These are phyloP conservation scores for Hydrophis major DNA, from an alignment of 2,797 vertebrate genomes.

Conservation along the genomic window DNA sequence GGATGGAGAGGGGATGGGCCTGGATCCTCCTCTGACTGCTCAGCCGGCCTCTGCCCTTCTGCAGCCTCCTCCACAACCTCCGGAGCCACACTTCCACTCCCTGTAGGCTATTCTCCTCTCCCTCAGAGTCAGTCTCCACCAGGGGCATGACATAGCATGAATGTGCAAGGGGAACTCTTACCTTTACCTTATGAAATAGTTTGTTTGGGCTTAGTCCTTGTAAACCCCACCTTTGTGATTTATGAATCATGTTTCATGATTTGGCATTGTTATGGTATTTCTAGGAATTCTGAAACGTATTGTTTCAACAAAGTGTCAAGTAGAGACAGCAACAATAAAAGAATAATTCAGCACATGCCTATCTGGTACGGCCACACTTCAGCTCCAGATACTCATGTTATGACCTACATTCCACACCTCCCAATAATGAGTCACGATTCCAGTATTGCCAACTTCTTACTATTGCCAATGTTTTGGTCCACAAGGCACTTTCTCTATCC, in stretches of 20 bases:
- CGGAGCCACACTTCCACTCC: no score
- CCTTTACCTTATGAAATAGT: no score
- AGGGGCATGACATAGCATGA: no score
- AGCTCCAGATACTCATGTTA: not conserved
- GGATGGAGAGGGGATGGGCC: no score
- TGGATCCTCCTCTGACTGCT: no score
- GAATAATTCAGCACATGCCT: not conserved
- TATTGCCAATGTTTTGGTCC: conserved; percentile 4
- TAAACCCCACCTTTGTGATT: not conserved
- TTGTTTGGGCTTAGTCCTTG: not conserved
- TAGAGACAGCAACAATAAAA: not conserved
- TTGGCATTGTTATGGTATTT: not conserved
- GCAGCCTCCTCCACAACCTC: no score
- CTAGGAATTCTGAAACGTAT: not conserved
- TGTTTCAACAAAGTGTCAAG: not conserved
- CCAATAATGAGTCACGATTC: not conserved
- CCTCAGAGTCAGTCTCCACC: no score
- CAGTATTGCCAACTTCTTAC: not conserved
- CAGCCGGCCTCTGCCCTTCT: no score
- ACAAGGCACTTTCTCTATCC: conserved; percentile 7
- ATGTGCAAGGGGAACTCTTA: no score
- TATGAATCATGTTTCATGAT: not conserved
- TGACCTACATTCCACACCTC: not conserved
- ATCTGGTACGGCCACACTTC: not conserved
- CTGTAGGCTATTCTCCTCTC: no score